Base-by-base conservation (phyloP, 2,888 invertebrate genomes). In the Torymus tubicola region DNA sequence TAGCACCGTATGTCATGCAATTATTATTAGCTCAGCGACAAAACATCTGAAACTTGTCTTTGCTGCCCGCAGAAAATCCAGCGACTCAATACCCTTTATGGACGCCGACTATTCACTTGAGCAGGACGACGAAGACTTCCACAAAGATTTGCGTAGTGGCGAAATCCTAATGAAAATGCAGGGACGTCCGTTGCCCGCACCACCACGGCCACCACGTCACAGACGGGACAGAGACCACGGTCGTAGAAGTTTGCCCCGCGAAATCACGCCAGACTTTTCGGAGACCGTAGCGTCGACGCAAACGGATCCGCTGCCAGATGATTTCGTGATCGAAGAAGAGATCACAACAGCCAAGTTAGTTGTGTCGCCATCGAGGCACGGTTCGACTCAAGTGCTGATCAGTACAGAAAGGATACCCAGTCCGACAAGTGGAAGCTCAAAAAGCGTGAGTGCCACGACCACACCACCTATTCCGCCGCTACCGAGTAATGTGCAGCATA, bases 281-380 rank as follows among this genome's bases (percentile, higher is more conserved):
- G 96, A 96, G 90, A 94, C 94, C 31, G 95, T 95, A 87, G 95
- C 95, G 5, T 96, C 96, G 0, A 96, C 96, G 0, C 96, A 97
- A 91, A 97, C 96, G 0, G 96, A 97, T 90, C 96, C 96, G 0
- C 89, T 96, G 63, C 96, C 96, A 0, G 96, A 96, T 85, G 96
- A 96, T 85, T 93, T 95, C 82, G 85, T 90, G 0, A 90, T 90
- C 75, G 90, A 90, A 76, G 90, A 90, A 63, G 90, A 90, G 74
- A 83, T 90, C 21, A 90, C 89, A 0, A 88, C 89, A 55, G 90
- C 88, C 0, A 90, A 89, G n/a, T 84, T 90, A 10, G 82, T 90
- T 0, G 87, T 90, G 31, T 78, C 90, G 0, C 89, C 90, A 0
- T 90, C 90, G 0, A 85, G 86, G 52, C 87, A 88, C 0, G 90